These are phyloP conservation scores for Poeciliopsis occidentalis DNA, from an alignment of 2,113 vertebrate species.

Conservation along the genomic window DNA sequence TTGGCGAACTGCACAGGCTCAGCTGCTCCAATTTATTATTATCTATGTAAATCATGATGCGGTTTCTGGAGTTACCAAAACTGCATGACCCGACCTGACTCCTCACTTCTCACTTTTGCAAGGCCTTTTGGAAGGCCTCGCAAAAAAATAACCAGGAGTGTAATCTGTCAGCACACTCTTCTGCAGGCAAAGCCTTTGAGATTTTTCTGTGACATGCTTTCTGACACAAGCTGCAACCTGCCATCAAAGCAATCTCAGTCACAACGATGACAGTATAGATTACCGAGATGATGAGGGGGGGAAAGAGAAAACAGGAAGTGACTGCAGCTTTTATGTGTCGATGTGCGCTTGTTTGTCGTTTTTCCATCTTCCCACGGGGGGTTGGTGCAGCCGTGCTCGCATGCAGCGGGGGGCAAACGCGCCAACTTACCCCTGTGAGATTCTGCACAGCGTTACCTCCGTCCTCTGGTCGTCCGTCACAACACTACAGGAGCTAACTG, in stretches of 20 bases:
- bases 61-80: too few species aligned
- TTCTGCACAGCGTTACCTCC: conserved; percentile 54
- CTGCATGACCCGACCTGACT: too few species aligned
- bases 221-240: too few species aligned
- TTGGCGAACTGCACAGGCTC: too few species aligned
- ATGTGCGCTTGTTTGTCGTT: conserved; percentile 1
- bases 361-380: conserved; percentile 2
- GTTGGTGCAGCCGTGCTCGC: not conserved
- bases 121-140: too few species aligned
- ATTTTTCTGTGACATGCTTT: too few species aligned
- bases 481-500: conserved; percentile 36
- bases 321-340: not conserved
- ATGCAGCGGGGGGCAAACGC: not conserved
- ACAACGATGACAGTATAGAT: conserved; percentile 11
- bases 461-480: conserved; percentile 36
- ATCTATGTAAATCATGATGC: too few species aligned
- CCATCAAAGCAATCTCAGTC: not conserved
- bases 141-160: too few species aligned
- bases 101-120: too few species aligned
- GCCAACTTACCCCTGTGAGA: conserved; percentile 3
- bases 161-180: too few species aligned
- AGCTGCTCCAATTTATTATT: too few species aligned
- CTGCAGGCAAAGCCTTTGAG: too few species aligned
- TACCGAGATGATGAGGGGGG: not conserved
- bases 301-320: conserved; percentile 15